Evolutionary conservation across 2,888 invertebrate genomes (phyloP).

Genomic region (Acrobasis consociella): DNA sequence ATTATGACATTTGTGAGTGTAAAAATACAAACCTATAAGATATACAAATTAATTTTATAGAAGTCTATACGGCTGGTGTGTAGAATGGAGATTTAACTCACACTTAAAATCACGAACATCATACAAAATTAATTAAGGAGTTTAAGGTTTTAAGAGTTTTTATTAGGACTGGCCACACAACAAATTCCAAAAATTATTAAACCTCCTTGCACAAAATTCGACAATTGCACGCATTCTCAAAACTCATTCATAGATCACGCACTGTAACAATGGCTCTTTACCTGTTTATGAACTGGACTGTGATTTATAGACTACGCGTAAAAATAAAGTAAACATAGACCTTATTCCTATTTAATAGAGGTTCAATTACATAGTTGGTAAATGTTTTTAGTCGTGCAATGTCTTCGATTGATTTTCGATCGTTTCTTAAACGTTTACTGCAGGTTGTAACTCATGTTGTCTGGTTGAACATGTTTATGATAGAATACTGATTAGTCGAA

Average conservation of each 20-base stretch:
- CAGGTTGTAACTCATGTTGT: slow-evolving; percentile 60
- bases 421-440: slow-evolving; percentile 71
- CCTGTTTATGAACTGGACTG: slow-evolving; percentile 51
- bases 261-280: slow-evolving; percentile 50
- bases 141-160: background rate
- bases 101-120: too few species aligned
- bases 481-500: background rate
- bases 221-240: slow-evolving; percentile 45
- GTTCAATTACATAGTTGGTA: slow-evolving; percentile 27
- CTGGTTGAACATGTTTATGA: slow-evolving; percentile 33
- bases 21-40: too few species aligned
- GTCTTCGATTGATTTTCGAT: slow-evolving; percentile 63
- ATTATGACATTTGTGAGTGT: too few species aligned
- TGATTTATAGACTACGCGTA: slow-evolving; percentile 43
- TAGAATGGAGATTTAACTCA: too few species aligned
- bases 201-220: slow-evolving; percentile 37
- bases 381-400: slow-evolving; percentile 40
- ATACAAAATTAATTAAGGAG: background rate
- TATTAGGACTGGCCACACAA: slow-evolving; percentile 27
- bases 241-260: slow-evolving; percentile 72
- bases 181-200: slow-evolving; percentile 6
- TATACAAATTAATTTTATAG: too few species aligned
- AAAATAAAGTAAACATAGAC: slow-evolving; percentile 22
- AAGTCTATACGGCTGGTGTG: too few species aligned
- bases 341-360: slow-evolving; percentile 19